Evolutionary conservation across 2,113 vertebrate species (phyloP).

Genomic region (Rousettus leschenaultii): DNA sequence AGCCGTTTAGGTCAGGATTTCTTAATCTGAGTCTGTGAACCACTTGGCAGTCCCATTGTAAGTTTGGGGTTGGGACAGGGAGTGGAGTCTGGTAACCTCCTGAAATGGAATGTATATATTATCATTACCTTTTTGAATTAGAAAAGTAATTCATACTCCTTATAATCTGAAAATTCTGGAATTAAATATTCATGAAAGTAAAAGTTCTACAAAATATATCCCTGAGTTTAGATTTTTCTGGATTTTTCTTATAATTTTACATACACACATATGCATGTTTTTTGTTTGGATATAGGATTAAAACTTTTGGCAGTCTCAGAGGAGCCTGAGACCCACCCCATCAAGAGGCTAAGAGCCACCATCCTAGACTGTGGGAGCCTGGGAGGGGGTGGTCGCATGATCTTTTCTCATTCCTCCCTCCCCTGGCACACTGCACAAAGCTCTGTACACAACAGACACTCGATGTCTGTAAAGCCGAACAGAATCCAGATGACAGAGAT

Average conservation of each 20-base stretch:
- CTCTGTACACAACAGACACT: not conserved
- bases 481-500: not conserved
- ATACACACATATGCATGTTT: not conserved
- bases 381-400: not conserved
- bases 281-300: not conserved
- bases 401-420: not conserved
- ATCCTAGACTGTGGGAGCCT: not conserved
- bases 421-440: not conserved
- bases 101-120: not conserved
- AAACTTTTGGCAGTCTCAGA: not conserved
- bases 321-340: not conserved
- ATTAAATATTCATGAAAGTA: not conserved
- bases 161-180: not conserved
- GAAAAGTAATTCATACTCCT: not conserved
- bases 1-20: not conserved
- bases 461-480: not conserved
- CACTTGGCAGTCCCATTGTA: not conserved
- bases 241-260: not conserved
- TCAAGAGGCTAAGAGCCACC: not conserved
- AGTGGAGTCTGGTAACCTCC: not conserved
- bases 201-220: not conserved
- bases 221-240: not conserved
- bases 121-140: not conserved
- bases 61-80: not conserved
- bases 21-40: not conserved